Evolutionary conservation across 2,797 vertebrate species (phyloP), one percentile per base, ranked within the genome.

Genomic region (Lithobates sylvaticus): DNA sequence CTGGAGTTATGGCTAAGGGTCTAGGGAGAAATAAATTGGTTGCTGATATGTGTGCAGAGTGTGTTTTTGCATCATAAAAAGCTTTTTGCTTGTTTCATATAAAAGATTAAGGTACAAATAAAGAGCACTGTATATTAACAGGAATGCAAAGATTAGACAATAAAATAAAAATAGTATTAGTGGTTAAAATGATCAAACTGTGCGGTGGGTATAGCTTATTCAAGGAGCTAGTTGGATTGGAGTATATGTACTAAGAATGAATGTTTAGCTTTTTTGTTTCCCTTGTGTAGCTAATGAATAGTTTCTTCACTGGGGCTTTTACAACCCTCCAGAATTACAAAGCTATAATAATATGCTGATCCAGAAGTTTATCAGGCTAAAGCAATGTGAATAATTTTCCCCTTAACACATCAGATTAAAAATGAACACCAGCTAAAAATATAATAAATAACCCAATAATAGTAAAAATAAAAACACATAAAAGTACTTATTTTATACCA

Each of bases 21-120:
- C 78, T 39, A 32, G 32, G 73, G 47, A 54, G 23, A 64, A 61
- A 86, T 77, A 76, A 82, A 81, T 71, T 71, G 34, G 34, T 12
- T 80, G 70, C 4, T 68, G 47, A 36, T 64, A 64, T 85, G 76
- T 71, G 32, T 27, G 47, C 34, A n/a, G 3, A 18, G 44, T 10
- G 5, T 69, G 32, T 32, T 70, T 10, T 9, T 44, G 27, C 18
- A 3, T 64, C 13, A 23, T 39, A 39, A 34, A 34, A 44, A 34
- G 6, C 34, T 23, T 83, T 76, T 68, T 50, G 42, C 10, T 29
- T 81, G 32, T 36, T 44, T n/a, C 21, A 42, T n/a, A 44, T 73
- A 73, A 32, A 68, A n/a, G 7, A 78, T 3, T 42, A 78, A 36
- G 0, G 39, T 67, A 5, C n/a, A 65, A 10, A 65, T 65, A 65